Evolutionary conservation across 2,888 invertebrate species (phyloP), one percentile per base, ranked within the genome.

Genomic region (Pollenia amentaria): DNA sequence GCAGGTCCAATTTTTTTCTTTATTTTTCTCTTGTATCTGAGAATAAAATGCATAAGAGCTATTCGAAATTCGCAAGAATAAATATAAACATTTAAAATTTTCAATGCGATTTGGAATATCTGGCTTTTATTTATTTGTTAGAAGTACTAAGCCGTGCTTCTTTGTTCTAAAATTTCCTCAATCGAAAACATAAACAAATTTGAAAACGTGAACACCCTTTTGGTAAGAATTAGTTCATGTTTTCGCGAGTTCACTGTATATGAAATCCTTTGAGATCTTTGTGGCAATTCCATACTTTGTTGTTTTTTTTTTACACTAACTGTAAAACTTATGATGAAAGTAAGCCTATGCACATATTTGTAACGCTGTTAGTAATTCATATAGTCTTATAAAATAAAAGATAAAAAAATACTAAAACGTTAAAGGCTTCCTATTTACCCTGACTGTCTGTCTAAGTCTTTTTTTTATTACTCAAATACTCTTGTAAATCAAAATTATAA

Each of bases 361-460:
- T 38, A 46, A 40, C 57, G 48, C 46, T 70, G 42, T 64, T 53
- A 38, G 3, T 4, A 69, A 67, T 53, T 40, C 55, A 29, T 48
- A 38, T 29, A 9, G 29, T 14, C 38, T n/a, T 60, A 3, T 53
- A 44, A 3, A 60, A 11, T 29, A 29, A 29, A 29, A 21, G 57
- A 4, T 29, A 57, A 21, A 29, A 42, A 73, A 53, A n/a, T 42
- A 29, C 29, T 42, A 76, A 57, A 76, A 64, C 42, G 64, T 76
- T 77, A 69, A 64, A 62, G 70, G 70, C 70, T 57, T 69, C 3
- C 29, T 29, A 29, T 29, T 29, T 29, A 69, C 9, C 12, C 7
- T 51, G 70, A 38, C 29, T 46, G 76, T 64, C 60, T 78, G 67
- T 44, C 44, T 53, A 29, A 60, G 42, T 29, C 48, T 64, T 64